Evolutionary conservation across 1,140 invertebrate species (phyloP).

Genomic region (Scaptomyza montana): DNA sequence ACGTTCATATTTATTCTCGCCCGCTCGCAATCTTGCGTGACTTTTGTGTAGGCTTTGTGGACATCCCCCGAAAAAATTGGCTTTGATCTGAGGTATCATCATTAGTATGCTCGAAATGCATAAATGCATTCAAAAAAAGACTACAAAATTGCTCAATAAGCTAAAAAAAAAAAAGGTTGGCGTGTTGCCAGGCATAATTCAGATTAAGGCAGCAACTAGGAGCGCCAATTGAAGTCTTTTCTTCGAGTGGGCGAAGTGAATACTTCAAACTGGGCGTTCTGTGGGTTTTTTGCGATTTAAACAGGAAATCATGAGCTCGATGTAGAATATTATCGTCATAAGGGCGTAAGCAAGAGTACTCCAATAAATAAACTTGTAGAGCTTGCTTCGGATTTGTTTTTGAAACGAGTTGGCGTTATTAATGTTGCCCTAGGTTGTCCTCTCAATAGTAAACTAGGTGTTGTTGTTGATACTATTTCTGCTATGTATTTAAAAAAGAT

Average conservation of each 20-base stretch:
- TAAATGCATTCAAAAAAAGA: not conserved
- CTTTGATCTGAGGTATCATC: constrained; percentile 71
- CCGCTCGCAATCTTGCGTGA: constrained; percentile 52
- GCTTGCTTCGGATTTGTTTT: not conserved
- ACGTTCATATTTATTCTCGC: not conserved
- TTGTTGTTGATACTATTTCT: too few relatives aligned
- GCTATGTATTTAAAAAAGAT: too few relatives aligned
- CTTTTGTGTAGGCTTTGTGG: constrained; percentile 51
- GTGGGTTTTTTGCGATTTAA: not conserved
- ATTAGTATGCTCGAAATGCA: constrained; percentile 66
- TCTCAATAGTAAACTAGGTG: too few relatives aligned
- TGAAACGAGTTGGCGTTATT: constrained; percentile 12
- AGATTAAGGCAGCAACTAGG: constrained; percentile 46
- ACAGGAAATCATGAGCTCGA: constrained; percentile 1
- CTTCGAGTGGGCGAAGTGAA: constrained; percentile 49
- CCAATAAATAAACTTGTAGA: constrained; percentile 12
- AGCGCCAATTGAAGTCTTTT: constrained; percentile 43
- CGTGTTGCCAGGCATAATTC: constrained; percentile 45
- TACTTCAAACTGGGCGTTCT: constrained; percentile 32
- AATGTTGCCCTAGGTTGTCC: not conserved
- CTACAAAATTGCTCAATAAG: constrained; percentile 67
- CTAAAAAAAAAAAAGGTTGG: constrained; percentile 36
- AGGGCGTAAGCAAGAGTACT: not conserved
- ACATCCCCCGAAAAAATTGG: constrained; percentile 54
- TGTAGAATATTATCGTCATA: constrained; percentile 1